Evolutionary conservation across 2,888 invertebrate species (phyloP).

Genomic region (Zygaena filipendulae): DNA sequence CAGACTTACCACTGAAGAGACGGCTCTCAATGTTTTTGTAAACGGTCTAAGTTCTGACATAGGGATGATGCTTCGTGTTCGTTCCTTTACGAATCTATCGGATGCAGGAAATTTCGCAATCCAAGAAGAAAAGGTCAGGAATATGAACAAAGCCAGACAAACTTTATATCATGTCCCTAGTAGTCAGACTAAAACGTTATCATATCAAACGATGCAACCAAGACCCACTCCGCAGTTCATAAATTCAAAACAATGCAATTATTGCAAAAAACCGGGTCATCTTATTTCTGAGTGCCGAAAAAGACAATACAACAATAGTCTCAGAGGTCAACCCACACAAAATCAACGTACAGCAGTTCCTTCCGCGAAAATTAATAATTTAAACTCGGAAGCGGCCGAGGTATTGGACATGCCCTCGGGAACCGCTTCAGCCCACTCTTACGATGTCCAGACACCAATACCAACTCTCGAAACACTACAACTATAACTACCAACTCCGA

Average conservation of each 20-base stretch:
- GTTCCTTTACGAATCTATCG: constrained; percentile 10
- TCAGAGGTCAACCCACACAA: background rate
- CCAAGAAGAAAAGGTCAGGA: constrained; percentile 14
- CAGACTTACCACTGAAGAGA: constrained; percentile 16
- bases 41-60: constrained; percentile 20
- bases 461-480: constrained; percentile 1
- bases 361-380: constrained; percentile 8
- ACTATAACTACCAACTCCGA: constrained; percentile 3
- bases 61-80: constrained; percentile 19
- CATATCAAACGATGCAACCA: no score
- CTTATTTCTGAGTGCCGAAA: constrained; percentile 11
- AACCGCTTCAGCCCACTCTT: constrained; percentile 9
- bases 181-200: no score
- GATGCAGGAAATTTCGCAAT: constrained; percentile 13
- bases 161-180: constrained; percentile 3
- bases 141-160: constrained; percentile 12
- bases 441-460: background rate
- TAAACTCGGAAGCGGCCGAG: constrained; percentile 13
- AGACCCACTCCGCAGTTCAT: no score
- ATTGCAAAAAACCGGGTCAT: constrained; percentile 12
- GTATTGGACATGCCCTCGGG: constrained; percentile 14
- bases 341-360: constrained; percentile 2
- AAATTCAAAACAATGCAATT: constrained; percentile 9
- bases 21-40: constrained; percentile 19
- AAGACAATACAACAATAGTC: constrained; percentile 8